Percentiles rank a stretch among this genome's conserved stretches.
Evolutionary conservation across 1,140 invertebrate species (phyloP).

Genomic region (Pseudachorutes palmiensis): DNA sequence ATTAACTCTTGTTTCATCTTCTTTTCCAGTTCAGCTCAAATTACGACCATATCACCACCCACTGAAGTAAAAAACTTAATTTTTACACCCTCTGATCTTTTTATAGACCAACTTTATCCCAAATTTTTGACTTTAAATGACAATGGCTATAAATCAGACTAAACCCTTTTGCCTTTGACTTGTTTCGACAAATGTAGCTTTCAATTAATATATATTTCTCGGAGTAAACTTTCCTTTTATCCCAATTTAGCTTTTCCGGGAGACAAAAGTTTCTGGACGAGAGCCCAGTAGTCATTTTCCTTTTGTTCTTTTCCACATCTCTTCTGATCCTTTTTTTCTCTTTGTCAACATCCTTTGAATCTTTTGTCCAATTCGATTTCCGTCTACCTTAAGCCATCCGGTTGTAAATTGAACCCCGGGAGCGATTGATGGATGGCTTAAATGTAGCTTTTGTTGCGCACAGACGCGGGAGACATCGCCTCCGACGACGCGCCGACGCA

Average conservation of each 20-base stretch:
- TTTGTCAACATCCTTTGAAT: neutral
- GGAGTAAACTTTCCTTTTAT: neutral
- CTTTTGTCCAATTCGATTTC: neutral
- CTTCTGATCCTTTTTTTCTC: neutral
- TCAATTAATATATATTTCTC: neutral
- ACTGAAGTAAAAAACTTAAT: slow-evolving; percentile 47
- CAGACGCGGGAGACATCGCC: slow-evolving; percentile 51
- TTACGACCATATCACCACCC: slow-evolving; percentile 70
- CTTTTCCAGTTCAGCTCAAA: too few relatives aligned
- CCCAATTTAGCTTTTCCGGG: neutral
- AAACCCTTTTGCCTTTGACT: too few relatives aligned
- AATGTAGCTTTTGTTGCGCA: neutral
- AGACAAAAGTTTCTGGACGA: neutral
- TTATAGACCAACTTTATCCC: too few relatives aligned
- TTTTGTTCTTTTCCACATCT: neutral
- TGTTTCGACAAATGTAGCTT: too few relatives aligned
- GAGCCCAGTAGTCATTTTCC: neutral
- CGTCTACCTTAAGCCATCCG: neutral
- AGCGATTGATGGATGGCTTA: slow-evolving; percentile 1
- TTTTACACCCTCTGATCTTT: too few relatives aligned
- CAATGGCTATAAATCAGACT: too few relatives aligned
- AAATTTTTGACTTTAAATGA: too few relatives aligned
- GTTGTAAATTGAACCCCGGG: neutral
- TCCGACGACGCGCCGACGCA: slow-evolving; percentile 58
- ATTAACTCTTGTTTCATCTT: too few relatives aligned